phyloP scores from a whole-genome alignment of 2,888 invertebrate species.

The Melanostoma scalare region DNA sequence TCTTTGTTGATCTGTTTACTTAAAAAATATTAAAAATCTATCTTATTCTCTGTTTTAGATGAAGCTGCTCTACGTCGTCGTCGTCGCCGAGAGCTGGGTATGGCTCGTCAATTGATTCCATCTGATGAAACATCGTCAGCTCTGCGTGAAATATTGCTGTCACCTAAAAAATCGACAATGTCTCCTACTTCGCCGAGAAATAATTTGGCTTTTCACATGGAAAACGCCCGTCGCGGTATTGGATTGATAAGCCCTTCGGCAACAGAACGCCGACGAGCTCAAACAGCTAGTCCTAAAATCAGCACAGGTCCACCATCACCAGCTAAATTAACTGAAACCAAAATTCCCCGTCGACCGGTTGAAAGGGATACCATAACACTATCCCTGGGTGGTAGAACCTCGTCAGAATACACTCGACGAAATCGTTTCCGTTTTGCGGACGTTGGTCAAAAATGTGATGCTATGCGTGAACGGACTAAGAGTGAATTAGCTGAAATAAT shows the following conservation, averaged over 20 bases:
- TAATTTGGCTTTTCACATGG: conserved; percentile 77
- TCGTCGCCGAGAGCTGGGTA: conserved; percentile 80
- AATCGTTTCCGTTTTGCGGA: conserved; percentile 76
- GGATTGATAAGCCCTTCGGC: conserved; percentile 73
- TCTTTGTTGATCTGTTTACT: no score
- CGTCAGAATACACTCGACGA: conserved; percentile 72
- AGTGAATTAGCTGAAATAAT: conserved; percentile 81
- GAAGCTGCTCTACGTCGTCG: conserved; percentile 80
- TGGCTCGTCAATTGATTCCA: conserved; percentile 79
- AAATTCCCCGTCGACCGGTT: conserved; percentile 56
- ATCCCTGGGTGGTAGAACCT: conserved; percentile 45
- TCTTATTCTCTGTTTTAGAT: conserved; percentile 78
- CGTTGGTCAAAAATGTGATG: conserved; percentile 77
- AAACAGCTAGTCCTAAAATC: conserved; percentile 75
- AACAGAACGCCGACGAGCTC: conserved; percentile 75
- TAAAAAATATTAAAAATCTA: no score
- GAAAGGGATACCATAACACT: conserved; percentile 46
- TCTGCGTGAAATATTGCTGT: conserved; percentile 78
- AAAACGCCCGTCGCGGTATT: conserved; percentile 76
- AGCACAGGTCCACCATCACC: conserved; percentile 67
- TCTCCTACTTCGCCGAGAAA: conserved; percentile 74
- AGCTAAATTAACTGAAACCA: conserved; percentile 49
- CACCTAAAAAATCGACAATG: conserved; percentile 73
- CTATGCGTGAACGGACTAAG: conserved; percentile 79
- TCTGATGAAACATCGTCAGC: conserved; percentile 77